These are phyloP conservation scores for Diglossa cyanea DNA, from an alignment of 2,797 vertebrate species.

Conservation along the genomic window DNA sequence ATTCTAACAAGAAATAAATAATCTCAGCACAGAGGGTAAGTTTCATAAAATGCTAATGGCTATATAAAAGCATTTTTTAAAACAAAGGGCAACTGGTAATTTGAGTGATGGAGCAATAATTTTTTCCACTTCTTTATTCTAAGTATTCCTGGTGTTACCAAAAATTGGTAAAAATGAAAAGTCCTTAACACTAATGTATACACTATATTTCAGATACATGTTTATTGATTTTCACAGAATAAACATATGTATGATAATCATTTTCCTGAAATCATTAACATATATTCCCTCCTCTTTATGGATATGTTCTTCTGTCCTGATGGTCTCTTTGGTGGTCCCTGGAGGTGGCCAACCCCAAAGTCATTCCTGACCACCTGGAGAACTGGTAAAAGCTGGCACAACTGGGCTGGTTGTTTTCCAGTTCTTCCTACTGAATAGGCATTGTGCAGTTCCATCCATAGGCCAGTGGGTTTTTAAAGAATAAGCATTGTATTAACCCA, in stretches of 20 bases:
- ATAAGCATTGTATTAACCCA: background rate
- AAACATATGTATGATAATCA: background rate
- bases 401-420: background rate
- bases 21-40: constrained; percentile 34
- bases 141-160: background rate
- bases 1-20: constrained; percentile 71
- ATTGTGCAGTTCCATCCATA: background rate
- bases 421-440: background rate
- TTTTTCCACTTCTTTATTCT: background rate
- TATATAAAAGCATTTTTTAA: constrained; percentile 40
- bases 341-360: background rate
- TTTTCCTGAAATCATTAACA: background rate
- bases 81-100: background rate
- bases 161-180: background rate
- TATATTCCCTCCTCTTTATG: background rate
- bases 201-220: background rate
- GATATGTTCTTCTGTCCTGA: rapidly evolving
- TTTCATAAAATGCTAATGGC: constrained; percentile 55
- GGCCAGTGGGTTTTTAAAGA: background rate
- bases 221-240: background rate
- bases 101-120: background rate
- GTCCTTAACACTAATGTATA: background rate
- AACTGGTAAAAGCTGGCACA: background rate
- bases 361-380: background rate
- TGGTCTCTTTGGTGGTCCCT: background rate